phyloP scores from a whole-genome alignment of 2,888 invertebrate genomes.

The Acanthosoma haemorrhoidale region DNA sequence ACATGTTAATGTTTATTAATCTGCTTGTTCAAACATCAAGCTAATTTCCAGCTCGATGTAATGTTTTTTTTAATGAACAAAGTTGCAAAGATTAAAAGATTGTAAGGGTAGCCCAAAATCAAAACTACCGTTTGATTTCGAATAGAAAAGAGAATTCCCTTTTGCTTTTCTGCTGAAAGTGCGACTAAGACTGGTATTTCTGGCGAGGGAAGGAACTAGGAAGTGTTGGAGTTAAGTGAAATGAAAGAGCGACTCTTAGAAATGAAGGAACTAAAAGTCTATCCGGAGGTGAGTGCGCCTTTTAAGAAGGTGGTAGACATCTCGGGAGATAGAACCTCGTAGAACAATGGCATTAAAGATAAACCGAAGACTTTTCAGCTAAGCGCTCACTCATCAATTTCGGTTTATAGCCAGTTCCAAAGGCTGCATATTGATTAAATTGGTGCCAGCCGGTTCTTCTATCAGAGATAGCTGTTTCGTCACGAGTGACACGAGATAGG shows the following conservation, averaged over 20 bases:
- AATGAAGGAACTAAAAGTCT: background rate
- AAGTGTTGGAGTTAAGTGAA: conserved; percentile 2
- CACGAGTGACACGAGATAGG: no score
- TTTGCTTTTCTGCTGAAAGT: background rate
- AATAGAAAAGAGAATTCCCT: no score
- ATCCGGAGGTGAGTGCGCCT: background rate
- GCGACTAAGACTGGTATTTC: background rate
- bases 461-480: no score
- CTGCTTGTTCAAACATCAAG: no score
- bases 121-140: no score
- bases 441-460: no score
- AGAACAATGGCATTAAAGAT: background rate
- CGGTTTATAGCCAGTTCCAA: background rate
- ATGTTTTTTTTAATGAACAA: no score
- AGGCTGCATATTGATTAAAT: no score
- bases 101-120: no score
- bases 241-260: background rate
- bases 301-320: background rate
- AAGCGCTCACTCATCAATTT: conserved; percentile 4
- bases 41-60: no score
- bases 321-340: background rate
- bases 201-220: background rate
- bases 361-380: background rate
- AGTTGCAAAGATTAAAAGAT: no score
- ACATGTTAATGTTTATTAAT: no score